Conservation (phyloP, 2,888 invertebrate genomes). For the Eupithecia dodoneata region DNA sequence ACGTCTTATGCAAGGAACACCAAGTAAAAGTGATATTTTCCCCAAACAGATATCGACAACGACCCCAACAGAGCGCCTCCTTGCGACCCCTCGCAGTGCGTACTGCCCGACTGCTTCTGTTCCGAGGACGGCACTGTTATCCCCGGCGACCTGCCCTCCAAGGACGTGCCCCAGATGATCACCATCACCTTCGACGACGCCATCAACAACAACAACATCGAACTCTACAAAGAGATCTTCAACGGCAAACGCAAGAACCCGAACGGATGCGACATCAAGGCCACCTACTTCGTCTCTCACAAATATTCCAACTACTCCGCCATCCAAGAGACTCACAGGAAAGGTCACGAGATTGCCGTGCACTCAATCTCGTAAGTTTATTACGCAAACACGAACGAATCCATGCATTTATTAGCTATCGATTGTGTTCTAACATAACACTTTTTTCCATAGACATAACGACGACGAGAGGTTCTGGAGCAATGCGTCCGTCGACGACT, state of each 20-base stretch:
- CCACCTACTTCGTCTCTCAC: slow-evolving; percentile 96
- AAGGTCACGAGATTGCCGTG: slow-evolving; percentile 96
- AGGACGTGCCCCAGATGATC: slow-evolving; percentile 96
- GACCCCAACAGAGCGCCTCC: slow-evolving; percentile 96
- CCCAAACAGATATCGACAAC: slow-evolving; percentile 91
- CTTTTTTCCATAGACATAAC: slow-evolving; percentile 87
- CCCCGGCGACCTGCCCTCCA: slow-evolving; percentile 92
- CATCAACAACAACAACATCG: slow-evolving; percentile 97
- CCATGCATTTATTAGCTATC: slow-evolving; percentile 11
- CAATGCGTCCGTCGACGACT: slow-evolving; percentile 95
- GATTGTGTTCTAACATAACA: slow-evolving; percentile 13
- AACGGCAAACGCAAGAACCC: slow-evolving; percentile 95
- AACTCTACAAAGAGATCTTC: slow-evolving; percentile 96
- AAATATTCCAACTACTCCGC: slow-evolving; percentile 97
- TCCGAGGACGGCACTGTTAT: slow-evolving; percentile 95
- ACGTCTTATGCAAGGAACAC: neutral
- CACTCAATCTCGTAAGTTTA: slow-evolving; percentile 94
- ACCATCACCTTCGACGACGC: slow-evolving; percentile 97
- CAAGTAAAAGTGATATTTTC: neutral
- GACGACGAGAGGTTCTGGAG: slow-evolving; percentile 97
- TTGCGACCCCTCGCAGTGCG: slow-evolving; percentile 93
- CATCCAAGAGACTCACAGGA: slow-evolving; percentile 95
- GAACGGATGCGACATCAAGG: slow-evolving; percentile 96
- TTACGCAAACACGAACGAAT: slow-evolving; percentile 17
- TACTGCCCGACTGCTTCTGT: slow-evolving; percentile 96